Conservation (phyloP, 2,113 vertebrate species). For the Phainopepla nitens region DNA sequence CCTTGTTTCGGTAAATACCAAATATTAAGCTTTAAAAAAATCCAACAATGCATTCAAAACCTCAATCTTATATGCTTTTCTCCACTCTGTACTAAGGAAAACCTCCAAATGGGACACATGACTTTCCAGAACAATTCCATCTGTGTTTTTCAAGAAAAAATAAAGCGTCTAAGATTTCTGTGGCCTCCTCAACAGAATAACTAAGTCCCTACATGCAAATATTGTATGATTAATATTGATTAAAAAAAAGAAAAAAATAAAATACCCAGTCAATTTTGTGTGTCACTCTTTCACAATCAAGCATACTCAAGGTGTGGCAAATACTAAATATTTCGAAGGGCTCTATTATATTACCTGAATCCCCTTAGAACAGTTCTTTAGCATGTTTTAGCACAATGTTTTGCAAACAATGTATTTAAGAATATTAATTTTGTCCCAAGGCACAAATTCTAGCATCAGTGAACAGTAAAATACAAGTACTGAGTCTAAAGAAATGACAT, state of each 20-base stretch:
- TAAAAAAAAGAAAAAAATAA: accelerated
- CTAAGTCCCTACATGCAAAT: not conserved
- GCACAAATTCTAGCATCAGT: not conserved
- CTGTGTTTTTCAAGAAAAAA: not conserved
- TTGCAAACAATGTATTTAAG: not conserved
- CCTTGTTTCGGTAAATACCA: not conserved
- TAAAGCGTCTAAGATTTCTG: accelerated
- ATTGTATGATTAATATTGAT: not conserved
- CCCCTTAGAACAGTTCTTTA: not conserved
- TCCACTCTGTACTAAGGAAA: not conserved
- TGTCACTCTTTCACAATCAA: not conserved
- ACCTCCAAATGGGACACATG: not conserved
- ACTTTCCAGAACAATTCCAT: not conserved
- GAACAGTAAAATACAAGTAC: not conserved
- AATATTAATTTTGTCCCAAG: not conserved
- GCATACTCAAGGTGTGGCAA: not conserved
- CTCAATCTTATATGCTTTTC: not conserved
- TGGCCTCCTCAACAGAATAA: not conserved
- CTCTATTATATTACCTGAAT: not conserved
- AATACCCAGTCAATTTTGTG: not conserved
- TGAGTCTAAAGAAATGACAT: not conserved
- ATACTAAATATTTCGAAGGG: not conserved
- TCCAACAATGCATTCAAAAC: not conserved
- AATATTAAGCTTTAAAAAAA: not conserved
- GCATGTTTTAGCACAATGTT: not conserved